A percentile compares a stretch with the other conserved stretches of the same genome.
Conservation (phyloP, 2,888 invertebrate species). For the Leptopilina myrica region DNA sequence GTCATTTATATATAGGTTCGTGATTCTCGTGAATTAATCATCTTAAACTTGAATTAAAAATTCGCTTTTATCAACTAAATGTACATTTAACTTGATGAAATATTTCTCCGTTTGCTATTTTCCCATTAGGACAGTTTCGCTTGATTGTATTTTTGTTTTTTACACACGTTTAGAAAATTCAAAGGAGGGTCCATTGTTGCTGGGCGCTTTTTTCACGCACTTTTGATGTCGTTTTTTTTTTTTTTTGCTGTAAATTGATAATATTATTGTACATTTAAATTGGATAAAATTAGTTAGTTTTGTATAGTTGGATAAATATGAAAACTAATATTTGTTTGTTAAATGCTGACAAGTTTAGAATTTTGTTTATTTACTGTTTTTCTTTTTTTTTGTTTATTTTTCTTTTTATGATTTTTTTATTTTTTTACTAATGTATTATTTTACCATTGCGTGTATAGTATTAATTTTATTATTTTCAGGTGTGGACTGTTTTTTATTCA, state of each 20-base stretch:
- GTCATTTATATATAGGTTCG: neutral
- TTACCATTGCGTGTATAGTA: neutral
- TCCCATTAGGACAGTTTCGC: too few relatives aligned
- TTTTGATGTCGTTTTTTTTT: neutral
- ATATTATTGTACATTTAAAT: too few relatives aligned
- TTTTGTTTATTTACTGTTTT: too few relatives aligned
- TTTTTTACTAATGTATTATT: too few relatives aligned
- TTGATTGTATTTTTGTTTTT: neutral
- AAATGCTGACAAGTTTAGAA: too few relatives aligned
- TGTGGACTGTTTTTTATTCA: neutral
- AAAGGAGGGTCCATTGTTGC: slow-evolving; percentile 35
- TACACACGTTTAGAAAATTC: neutral
- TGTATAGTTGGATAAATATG: too few relatives aligned
- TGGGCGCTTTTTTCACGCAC: slow-evolving; percentile 27
- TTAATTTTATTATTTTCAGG: neutral
- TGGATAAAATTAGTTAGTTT: too few relatives aligned
- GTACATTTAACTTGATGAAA: neutral
- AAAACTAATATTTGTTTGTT: too few relatives aligned
- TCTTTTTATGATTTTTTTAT: too few relatives aligned
- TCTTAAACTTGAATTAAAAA: neutral
- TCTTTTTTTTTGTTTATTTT: too few relatives aligned
- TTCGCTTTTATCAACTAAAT: neutral
- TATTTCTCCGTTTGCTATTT: neutral
- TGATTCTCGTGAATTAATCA: slow-evolving; percentile 9
- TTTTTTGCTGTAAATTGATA: neutral